phyloP scores from a whole-genome alignment of 2,797 vertebrate species.

The Synaphobranchus kaupii region DNA sequence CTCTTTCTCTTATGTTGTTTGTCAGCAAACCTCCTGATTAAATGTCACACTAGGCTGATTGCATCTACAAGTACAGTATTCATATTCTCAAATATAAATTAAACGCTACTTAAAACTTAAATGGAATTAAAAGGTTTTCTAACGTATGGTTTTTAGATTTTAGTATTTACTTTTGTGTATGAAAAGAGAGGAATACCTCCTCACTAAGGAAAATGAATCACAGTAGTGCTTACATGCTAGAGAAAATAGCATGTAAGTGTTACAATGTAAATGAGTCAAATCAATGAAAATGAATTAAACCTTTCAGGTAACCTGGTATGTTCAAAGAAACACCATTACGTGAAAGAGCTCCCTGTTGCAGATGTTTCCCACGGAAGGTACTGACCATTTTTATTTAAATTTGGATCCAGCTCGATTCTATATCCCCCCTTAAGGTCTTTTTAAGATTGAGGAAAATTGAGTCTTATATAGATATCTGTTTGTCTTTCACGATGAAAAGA shows the following conservation, averaged over 20 bases:
- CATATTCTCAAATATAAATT: background rate
- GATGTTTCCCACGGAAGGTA: slow-evolving; percentile 86
- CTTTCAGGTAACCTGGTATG: slow-evolving; percentile 79
- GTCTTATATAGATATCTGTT: background rate
- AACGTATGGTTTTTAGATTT: background rate
- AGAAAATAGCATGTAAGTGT: background rate
- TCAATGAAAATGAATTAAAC: slow-evolving; percentile 69
- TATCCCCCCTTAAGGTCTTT: slow-evolving; percentile 70
- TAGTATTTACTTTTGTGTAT: background rate
- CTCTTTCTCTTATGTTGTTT: background rate
- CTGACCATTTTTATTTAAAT: slow-evolving; percentile 87
- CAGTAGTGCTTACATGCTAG: background rate
- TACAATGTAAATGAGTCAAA: slow-evolving; percentile 27
- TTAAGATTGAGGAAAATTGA: slow-evolving; percentile 68
- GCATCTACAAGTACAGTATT: background rate
- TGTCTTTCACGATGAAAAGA: background rate
- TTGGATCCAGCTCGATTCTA: slow-evolving; percentile 77
- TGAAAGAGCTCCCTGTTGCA: slow-evolving; percentile 83
- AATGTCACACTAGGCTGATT: background rate
- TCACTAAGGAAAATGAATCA: background rate
- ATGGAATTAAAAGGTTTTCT: background rate
- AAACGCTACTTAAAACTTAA: background rate
- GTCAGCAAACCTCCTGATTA: background rate
- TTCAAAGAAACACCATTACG: slow-evolving; percentile 84
- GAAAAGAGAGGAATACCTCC: background rate